Conservation (phyloP, 53 echinoderm and acorn worm species). For the Apostichopus leukothele region DNA sequence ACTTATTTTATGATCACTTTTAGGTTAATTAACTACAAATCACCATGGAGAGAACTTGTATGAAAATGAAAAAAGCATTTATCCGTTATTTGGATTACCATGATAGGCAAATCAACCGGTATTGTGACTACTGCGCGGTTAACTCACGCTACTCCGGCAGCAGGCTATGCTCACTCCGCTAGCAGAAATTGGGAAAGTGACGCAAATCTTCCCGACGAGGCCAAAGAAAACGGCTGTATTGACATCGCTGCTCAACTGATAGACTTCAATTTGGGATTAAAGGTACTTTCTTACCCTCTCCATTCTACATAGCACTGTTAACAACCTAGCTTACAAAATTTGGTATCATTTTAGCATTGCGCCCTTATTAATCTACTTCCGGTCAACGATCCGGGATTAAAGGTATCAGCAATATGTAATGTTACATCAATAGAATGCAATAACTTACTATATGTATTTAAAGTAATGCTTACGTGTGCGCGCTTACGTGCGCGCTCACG, state of each 20-base stretch:
- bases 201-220: conserved; percentile 52
- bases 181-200: conserved; percentile 69
- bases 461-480: too few relatives aligned
- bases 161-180: conserved; percentile 66
- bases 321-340: too few relatives aligned
- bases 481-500: too few relatives aligned
- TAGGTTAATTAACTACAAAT: too few relatives aligned
- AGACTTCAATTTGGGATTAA: neutral
- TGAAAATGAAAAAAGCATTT: too few relatives aligned
- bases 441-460: too few relatives aligned
- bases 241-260: conserved; percentile 76
- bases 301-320: too few relatives aligned
- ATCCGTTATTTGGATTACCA: neutral
- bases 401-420: neutral
- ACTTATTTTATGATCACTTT: too few relatives aligned
- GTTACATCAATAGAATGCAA: too few relatives aligned
- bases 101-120: conserved; percentile 72
- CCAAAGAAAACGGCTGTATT: conserved; percentile 54
- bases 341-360: too few relatives aligned
- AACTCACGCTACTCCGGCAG: conserved; percentile 82
- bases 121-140: conserved; percentile 77
- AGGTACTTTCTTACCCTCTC: neutral
- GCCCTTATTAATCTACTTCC: too few relatives aligned
- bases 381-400: neutral
- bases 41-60: too few relatives aligned